Evolutionary conservation across 2,888 invertebrate species (phyloP), one percentile per base, ranked within the genome.

Genomic region (Caenorhabditis virilis): DNA sequence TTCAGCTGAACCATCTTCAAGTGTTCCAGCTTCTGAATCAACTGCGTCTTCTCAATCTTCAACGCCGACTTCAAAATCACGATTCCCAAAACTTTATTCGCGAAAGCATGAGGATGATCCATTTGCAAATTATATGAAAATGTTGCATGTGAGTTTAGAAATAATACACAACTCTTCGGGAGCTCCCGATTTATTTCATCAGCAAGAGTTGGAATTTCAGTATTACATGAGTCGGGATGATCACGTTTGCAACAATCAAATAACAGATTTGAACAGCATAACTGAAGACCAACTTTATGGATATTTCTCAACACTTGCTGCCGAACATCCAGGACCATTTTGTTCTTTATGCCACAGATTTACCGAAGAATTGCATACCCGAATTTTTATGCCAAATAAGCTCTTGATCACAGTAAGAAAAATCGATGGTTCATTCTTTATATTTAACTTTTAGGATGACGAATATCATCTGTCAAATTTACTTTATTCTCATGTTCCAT

Each of bases 281-380:
- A 70, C 70, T 11, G 67, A 67, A 35, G 68, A 73, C 20, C 73
- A 73, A 45, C 48, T 73, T 1, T 73, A 59, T 48, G 73, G 73
- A 9, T 73, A 58, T 46, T 53, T 70, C 38, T 57, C 68, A 7
- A 64, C 67, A 0, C 47, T 73, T 11, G 73, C 70, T 1, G 48
- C 70, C 0, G 46, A 57, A 3, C 62, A 73, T 51, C 60, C 64
- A 18, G 73, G 73, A 15, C 73, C 73, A n/a, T 70, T 73, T 52
- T 73, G 73, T 38, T 60, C 63, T 7, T 36, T 73, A 5, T 73
- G 73, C 36, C 62, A 73, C 41, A 53, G 70, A 13, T 61, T 73
- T 30, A 43, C 57, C 2, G 57, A 60, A 20, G 63, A 62, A 36
- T 57, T 70, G 20, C 53, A 62, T 13, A 42, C 47, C 27, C 48